Evolutionary conservation across 1,140 invertebrate genomes (phyloP).

Genomic region (Procambarus virginalis): DNA sequence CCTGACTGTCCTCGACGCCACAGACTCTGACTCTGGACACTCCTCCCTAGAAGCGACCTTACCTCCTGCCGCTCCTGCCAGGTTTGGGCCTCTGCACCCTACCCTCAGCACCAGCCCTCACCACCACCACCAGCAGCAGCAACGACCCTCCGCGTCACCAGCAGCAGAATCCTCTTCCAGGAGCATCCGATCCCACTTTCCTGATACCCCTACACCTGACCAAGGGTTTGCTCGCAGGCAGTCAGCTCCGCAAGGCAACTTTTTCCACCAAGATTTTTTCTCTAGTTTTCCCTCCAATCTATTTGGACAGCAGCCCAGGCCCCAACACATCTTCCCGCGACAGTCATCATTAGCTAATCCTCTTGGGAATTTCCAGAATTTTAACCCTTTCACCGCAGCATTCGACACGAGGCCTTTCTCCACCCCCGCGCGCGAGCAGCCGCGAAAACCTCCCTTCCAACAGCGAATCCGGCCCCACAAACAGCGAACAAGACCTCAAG

Average conservation of each 20-base stretch:
- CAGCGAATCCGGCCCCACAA: slow-evolving; percentile 22
- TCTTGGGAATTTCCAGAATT: slow-evolving; percentile 12
- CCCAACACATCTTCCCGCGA: background rate
- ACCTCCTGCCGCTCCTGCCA: slow-evolving; percentile 19
- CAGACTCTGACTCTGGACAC: slow-evolving; percentile 57
- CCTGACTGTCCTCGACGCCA: slow-evolving; percentile 46
- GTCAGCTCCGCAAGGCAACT: slow-evolving; percentile 25
- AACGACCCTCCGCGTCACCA: background rate
- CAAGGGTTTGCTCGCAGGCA: slow-evolving; percentile 53
- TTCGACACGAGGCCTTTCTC: slow-evolving; percentile 21
- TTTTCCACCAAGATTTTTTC: slow-evolving; percentile 31
- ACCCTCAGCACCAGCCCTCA: background rate
- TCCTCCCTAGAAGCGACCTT: background rate
- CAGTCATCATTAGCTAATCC: slow-evolving; percentile 13
- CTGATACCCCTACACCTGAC: slow-evolving; percentile 1
- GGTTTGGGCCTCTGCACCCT: slow-evolving; percentile 12
- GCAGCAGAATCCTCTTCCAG: background rate
- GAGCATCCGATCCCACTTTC: background rate
- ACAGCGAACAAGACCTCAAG: slow-evolving; percentile 11
- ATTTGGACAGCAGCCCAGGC: background rate
- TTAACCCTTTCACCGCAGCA: slow-evolving; percentile 6
- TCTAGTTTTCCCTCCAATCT: background rate
- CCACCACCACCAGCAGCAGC: background rate
- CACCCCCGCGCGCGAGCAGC: slow-evolving; percentile 12
- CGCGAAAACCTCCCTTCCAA: slow-evolving; percentile 1